These are phyloP conservation scores for Semotilus atromaculatus DNA, from an alignment of 2,797 vertebrate genomes.

Conservation along the genomic window DNA sequence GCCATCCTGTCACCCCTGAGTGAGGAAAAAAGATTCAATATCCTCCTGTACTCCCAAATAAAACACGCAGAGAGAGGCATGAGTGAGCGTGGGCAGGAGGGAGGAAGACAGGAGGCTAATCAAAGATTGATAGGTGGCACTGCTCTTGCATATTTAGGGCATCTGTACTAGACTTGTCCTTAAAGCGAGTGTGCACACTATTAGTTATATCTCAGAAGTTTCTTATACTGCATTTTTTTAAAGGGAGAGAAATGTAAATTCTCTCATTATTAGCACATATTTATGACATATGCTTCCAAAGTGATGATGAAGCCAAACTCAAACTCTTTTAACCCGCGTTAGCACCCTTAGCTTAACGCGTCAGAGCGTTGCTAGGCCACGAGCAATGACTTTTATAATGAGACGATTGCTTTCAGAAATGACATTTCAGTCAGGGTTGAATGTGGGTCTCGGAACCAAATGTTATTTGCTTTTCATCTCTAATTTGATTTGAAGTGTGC, in stretches of 20 bases:
- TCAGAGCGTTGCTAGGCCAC: background rate
- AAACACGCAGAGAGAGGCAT: constrained; percentile 26
- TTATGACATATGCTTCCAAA: background rate
- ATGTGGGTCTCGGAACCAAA: constrained; percentile 34
- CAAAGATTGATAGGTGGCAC: constrained; percentile 48
- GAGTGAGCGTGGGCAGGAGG: constrained; percentile 7
- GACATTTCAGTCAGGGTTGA: constrained; percentile 43
- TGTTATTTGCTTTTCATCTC: constrained; percentile 41
- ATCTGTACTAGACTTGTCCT: background rate
- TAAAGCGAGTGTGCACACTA: background rate
- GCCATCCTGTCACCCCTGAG: constrained; percentile 44
- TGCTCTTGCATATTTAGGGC: constrained; percentile 33
- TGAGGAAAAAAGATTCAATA: constrained; percentile 49
- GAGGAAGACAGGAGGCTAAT: constrained; percentile 42
- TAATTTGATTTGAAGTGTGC: constrained; percentile 43
- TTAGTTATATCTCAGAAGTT: constrained; percentile 1
- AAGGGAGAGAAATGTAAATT: background rate
- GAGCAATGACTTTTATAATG: constrained; percentile 23
- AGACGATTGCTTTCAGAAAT: constrained; percentile 37
- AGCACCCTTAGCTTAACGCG: background rate
- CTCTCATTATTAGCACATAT: background rate
- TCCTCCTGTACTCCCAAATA: constrained; percentile 40
- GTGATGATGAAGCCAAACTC: background rate
- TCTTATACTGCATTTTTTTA: background rate
- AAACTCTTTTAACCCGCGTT: background rate